Evolutionary conservation across 2,797 vertebrate species (phyloP), one percentile per base, ranked within the genome.

Genomic region (Epinephelus malabaricus): DNA sequence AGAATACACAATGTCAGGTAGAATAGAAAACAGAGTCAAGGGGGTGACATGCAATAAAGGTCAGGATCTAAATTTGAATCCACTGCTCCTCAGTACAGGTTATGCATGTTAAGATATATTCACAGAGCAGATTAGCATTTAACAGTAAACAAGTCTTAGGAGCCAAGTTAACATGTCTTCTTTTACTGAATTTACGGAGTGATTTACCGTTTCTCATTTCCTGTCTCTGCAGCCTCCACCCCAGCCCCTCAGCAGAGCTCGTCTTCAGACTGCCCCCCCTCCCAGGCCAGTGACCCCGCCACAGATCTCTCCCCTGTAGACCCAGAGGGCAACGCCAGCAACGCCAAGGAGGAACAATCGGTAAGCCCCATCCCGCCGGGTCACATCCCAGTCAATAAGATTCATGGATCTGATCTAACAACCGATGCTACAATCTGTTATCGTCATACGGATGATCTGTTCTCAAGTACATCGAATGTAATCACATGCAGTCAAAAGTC

Each of bases 231-330:
- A 99, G 98, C 98, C 85, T 97, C 97, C 75, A 97, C 97, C 67
- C 97, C 97, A 68, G 97, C 97, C 81, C 96, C 96, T 70, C 96
- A 96, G 87, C 97, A 97, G 92, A 97, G 96, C 86, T 96, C 95
- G 62, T 96, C 96, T 13, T 96, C 96, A 75, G 97, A 97, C 94
- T 96, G 96, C 82, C 96, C 96, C 78, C 95, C 95, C 4, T 96
- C 97, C 78, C 96, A 97, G 45, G 94, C 94, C 83, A 96, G 95
- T n/a, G 91, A 93, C 90, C 87, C 89, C 75, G 93, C 94, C 58
- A 87, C 96, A 51, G 93, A 95, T 10, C 96, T 96, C 90, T 95
- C 96, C 88, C 96, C 96, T 1, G 93, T 95, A 82, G 96, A 97
- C 88, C 95, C 95, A 4, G 96, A 97, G 91, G 96, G 95, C 91